Evolutionary conservation across 2,797 vertebrate species (phyloP), one percentile per base, ranked within the genome.

Genomic region (Sebastes taczanowskii): DNA sequence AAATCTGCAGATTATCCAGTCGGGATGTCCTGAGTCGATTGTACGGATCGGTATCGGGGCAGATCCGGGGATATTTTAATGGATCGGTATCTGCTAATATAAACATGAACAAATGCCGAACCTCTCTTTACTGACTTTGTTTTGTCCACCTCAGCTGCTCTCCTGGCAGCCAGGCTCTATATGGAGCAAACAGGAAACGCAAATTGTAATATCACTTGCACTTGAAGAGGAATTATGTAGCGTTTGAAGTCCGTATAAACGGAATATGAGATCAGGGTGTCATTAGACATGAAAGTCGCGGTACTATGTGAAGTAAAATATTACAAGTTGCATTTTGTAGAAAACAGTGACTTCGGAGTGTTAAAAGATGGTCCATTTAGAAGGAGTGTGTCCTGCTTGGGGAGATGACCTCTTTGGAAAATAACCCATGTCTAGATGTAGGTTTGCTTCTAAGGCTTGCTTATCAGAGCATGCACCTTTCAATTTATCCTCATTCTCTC

Each of bases 351-450:
- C 32, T 35, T 78, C 6, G 27, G 18, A 56, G 30, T 59, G 13
- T 14, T 38, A 3, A 22, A 27, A 30, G 22, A n/a, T 46, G 32
- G 3, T 52, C 46, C 35, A 55, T 9, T 14, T 6, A 77, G 11
- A 1, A 67, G 53, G 30, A 58, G 76, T 6, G 53, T 7, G 29
- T 80, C 25, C 63, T 63, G 61, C 58, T 60, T 60, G 23, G 49
- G 76, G 66, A 74, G 53, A 30, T 62, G 82, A 81, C 71, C 66
- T 82, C 14, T 60, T 77, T 84, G 61, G 22, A 68, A 71, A 80
- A 59, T 56, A 61, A 59, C 14, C 77, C 66, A 63, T 75, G 74
- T 75, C 64, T 27, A 8, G 25, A 74, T 38, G n/a, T 56, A 49
- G 27, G 38, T 78, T 63, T 83, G 49, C 29, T n/a, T 76, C 59